Percentiles rank a stretch among this genome's conserved stretches.
Conservation (phyloP, 2,113 vertebrate species). For the Laticauda laticaudata region DNA sequence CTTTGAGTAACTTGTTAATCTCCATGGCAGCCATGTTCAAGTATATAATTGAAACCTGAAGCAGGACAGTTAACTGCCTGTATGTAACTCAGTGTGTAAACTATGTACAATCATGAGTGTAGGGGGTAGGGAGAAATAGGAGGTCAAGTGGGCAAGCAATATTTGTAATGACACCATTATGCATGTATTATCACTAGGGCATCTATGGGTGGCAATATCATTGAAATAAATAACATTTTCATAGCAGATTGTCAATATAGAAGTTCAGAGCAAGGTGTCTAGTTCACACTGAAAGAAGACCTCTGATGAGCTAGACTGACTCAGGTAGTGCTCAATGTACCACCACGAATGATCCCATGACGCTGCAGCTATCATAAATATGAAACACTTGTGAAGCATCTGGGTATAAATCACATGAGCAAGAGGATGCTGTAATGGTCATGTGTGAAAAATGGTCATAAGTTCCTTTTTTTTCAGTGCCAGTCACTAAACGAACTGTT, state of each 20-base stretch:
- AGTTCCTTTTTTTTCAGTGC: not conserved
- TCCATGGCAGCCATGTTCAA: too few species aligned
- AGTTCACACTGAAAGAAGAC: not conserved
- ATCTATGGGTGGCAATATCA: not conserved
- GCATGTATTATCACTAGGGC: not conserved
- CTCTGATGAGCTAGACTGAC: not conserved
- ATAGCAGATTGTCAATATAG: not conserved
- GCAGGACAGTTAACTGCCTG: not conserved
- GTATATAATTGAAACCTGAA: too few species aligned
- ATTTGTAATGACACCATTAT: not conserved
- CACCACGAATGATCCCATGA: not conserved
- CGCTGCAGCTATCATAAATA: not conserved
- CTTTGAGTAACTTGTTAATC: too few species aligned
- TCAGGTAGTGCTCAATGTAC: not conserved
- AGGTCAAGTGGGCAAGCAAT: not conserved
- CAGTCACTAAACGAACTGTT: not conserved
- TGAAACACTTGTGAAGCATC: not conserved
- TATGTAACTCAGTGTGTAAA: not conserved
- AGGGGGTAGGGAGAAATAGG: not conserved
- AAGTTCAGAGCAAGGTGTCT: not conserved
- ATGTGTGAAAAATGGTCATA: not conserved
- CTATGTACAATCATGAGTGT: not conserved
- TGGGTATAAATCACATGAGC: not conserved
- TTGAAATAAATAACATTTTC: not conserved
- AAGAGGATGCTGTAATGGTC: not conserved